Percentiles rank a stretch among this genome's conserved stretches.
phyloP scores from a whole-genome alignment of 2,797 vertebrate species.

The Sebastes taczanowskii region DNA sequence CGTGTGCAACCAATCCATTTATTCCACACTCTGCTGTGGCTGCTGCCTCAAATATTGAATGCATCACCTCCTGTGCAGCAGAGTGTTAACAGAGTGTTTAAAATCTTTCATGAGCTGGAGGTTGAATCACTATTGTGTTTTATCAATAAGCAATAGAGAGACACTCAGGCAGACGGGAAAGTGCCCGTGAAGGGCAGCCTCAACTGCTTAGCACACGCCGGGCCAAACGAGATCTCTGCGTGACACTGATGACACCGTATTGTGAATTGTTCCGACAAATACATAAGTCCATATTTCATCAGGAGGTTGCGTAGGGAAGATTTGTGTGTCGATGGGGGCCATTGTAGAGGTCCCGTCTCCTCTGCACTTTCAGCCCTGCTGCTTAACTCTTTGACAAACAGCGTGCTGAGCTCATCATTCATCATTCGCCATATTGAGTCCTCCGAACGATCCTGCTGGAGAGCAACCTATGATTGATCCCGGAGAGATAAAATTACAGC shows the following conservation, averaged over 20 bases:
- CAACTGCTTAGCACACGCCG: neutral
- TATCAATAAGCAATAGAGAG: conserved; percentile 31
- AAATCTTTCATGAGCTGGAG: conserved; percentile 17
- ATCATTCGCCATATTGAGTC: conserved; percentile 44
- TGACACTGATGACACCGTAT: conserved; percentile 24
- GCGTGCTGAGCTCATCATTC: conserved; percentile 18
- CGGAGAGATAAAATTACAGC: conserved; percentile 45
- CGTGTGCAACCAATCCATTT: neutral
- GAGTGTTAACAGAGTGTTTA: conserved; percentile 1
- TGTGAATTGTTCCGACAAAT: conserved; percentile 10
- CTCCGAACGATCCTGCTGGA: conserved; percentile 21
- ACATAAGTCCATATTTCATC: conserved; percentile 25
- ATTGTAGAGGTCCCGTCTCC: neutral
- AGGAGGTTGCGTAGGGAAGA: neutral
- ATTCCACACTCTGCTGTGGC: neutral
- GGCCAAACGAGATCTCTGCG: conserved; percentile 5
- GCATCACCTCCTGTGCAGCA: conserved; percentile 3
- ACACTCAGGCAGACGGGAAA: neutral
- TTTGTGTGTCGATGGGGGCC: conserved; percentile 9
- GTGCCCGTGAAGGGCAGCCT: neutral
- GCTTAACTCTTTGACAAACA: conserved; percentile 42
- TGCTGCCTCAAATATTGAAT: conserved; percentile 9
- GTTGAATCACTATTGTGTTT: conserved; percentile 20
- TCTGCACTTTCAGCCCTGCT: neutral
- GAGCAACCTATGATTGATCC: conserved; percentile 56